Conservation (phyloP, 2,888 invertebrate species). For the Callosobruchus maculatus region DNA sequence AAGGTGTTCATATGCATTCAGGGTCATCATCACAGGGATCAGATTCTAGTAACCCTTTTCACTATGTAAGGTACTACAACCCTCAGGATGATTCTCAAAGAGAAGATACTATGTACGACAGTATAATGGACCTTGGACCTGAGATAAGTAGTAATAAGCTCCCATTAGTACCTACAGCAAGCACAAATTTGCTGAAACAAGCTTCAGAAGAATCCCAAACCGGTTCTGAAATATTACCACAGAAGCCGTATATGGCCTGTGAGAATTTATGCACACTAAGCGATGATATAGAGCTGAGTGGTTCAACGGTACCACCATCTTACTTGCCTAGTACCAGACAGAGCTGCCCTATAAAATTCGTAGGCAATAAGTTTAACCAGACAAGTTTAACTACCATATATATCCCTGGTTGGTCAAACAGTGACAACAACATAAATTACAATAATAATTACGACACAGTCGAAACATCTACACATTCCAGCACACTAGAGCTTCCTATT, state of each 20-base stretch:
- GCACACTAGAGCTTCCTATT: conserved; percentile 55
- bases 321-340: conserved; percentile 52
- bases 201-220: conserved; percentile 58
- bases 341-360: conserved; percentile 65
- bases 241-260: conserved; percentile 59
- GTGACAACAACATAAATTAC: conserved; percentile 42
- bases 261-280: conserved; percentile 66
- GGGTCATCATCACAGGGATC: conserved; percentile 53
- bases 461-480: conserved; percentile 53
- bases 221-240: conserved; percentile 57
- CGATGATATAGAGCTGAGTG: conserved; percentile 56
- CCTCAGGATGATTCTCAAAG: conserved; percentile 47
- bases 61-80: conserved; percentile 65
- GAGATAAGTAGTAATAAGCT: conserved; percentile 30
- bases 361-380: conserved; percentile 57
- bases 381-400: conserved; percentile 55
- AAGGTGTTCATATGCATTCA: conserved; percentile 50
- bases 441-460: conserved; percentile 6
- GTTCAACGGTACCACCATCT: conserved; percentile 32
- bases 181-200: conserved; percentile 43
- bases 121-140: conserved; percentile 52
- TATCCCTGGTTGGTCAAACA: conserved; percentile 53
- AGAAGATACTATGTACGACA: conserved; percentile 47
- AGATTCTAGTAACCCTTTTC: conserved; percentile 61
- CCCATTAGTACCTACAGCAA: conserved; percentile 52